Conservation (phyloP, 2,888 invertebrate genomes). For the Idaea biselata region DNA sequence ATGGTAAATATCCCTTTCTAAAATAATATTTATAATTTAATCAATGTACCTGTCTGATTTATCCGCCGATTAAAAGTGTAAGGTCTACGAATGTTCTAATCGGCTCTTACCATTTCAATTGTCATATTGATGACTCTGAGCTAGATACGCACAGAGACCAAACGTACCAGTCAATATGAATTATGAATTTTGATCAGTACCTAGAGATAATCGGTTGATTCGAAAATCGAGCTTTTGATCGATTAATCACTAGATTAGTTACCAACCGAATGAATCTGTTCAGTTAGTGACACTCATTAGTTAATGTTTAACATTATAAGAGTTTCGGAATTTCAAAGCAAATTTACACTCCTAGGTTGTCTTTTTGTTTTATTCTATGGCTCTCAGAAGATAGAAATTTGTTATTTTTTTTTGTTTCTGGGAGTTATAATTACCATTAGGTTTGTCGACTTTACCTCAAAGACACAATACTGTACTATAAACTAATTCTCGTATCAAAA, state of each 20-base stretch:
- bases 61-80: not conserved
- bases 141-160: constrained; percentile 14
- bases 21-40: no score
- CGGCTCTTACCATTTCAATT: constrained; percentile 51
- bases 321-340: no score
- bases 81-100: constrained; percentile 38
- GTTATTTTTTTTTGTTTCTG: no score
- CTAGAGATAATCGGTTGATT: not conserved
- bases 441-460: no score
- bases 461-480: no score
- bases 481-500: no score
- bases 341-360: no score
- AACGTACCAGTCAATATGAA: constrained; percentile 17
- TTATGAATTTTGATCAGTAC: constrained; percentile 17
- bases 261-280: not conserved
- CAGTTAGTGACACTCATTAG: not conserved
- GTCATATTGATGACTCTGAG: constrained; percentile 9
- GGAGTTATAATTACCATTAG: no score
- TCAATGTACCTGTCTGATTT: no score
- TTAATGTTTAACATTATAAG: not conserved
- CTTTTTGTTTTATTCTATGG: no score
- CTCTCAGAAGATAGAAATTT: no score
- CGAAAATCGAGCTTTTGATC: not conserved
- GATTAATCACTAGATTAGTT: not conserved
- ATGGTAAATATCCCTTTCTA: no score